Conservation (phyloP, 1,140 invertebrate genomes). For the Meloidogyne chitwoodi region DNA sequence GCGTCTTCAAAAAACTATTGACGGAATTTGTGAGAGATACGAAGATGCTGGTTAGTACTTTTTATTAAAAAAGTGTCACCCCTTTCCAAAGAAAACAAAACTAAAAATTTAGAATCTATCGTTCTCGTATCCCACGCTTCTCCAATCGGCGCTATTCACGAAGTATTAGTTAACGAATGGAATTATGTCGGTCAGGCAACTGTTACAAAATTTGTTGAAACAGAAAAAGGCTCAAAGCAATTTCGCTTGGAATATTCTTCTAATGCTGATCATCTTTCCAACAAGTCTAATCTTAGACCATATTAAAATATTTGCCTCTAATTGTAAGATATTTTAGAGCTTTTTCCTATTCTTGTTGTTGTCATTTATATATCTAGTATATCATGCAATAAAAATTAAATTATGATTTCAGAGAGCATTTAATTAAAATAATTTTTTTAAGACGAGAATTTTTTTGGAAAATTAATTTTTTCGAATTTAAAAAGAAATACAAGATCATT, state of each 20-base stretch:
- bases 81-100: neutral
- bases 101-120: conserved; percentile 27
- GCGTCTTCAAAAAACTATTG: neutral
- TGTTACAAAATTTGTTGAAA: conserved; percentile 50
- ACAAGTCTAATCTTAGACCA: conserved; percentile 38
- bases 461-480: too few relatives aligned
- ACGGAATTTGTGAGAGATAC: neutral
- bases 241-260: conserved; percentile 36
- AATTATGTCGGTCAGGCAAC: conserved; percentile 57
- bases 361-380: neutral
- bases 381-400: neutral
- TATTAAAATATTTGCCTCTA: conserved; percentile 40
- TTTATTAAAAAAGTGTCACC: neutral
- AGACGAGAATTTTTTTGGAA: too few relatives aligned
- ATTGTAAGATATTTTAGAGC: neutral
- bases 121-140: conserved; percentile 52
- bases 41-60: conserved; percentile 1
- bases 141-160: conserved; percentile 54
- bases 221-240: conserved; percentile 19
- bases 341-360: neutral
- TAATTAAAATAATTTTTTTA: neutral
- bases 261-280: conserved; percentile 44
- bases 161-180: conserved; percentile 45
- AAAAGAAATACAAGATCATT: too few relatives aligned
- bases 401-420: too few relatives aligned